Evolutionary conservation across 1,140 invertebrate genomes (phyloP).

Genomic region (Dendroctonus ponderosae): DNA sequence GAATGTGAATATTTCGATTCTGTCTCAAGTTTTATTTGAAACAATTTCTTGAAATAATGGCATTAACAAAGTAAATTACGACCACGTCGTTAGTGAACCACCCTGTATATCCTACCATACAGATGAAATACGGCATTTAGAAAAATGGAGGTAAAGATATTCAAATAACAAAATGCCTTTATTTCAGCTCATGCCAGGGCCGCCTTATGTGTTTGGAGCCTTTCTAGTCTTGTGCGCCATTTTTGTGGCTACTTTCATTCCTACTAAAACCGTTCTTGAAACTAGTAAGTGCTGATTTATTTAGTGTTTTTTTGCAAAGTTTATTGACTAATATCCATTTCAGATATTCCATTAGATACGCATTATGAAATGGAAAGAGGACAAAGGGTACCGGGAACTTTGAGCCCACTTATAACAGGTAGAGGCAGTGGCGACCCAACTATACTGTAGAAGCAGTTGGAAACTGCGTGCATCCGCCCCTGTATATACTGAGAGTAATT

Average conservation of each 20-base stretch:
- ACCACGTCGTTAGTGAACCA: no score
- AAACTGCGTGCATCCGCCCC: constrained; percentile 12
- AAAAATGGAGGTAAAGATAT: neutral
- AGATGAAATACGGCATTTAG: neutral
- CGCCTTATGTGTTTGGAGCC: constrained; percentile 98
- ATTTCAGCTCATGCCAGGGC: constrained; percentile 82
- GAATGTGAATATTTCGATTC: no score
- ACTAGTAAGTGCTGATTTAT: constrained; percentile 37
- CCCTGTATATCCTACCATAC: no score
- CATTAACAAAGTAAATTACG: no score
- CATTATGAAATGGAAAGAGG: constrained; percentile 75
- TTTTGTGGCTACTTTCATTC: constrained; percentile 48
- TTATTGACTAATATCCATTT: constrained; percentile 35
- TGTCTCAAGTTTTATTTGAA: no score
- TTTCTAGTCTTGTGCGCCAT: constrained; percentile 90
- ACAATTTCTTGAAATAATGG: no score
- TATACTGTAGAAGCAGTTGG: constrained; percentile 41
- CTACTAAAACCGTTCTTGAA: constrained; percentile 44
- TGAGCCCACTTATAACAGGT: constrained; percentile 74
- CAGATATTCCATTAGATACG: constrained; percentile 70
- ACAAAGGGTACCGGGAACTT: constrained; percentile 69
- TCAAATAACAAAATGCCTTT: constrained; percentile 25
- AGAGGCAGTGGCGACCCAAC: constrained; percentile 51
- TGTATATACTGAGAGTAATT: constrained; percentile 6
- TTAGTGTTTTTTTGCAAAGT: neutral